Conservation (phyloP, 2,888 invertebrate genomes). For the Bellardia pandia region DNA sequence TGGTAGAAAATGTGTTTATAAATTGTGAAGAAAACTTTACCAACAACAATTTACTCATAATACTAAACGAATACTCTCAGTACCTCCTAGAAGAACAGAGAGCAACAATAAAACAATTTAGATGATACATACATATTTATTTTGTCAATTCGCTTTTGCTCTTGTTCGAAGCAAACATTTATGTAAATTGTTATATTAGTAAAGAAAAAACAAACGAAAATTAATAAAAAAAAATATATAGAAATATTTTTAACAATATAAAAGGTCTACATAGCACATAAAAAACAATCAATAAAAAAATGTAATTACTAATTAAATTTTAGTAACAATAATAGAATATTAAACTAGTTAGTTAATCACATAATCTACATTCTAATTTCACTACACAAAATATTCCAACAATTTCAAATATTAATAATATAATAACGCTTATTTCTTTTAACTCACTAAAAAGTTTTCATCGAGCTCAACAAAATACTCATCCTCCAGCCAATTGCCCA, state of each 20-base stretch:
- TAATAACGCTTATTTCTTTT: neutral
- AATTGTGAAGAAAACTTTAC: neutral
- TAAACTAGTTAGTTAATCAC: neutral
- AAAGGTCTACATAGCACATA: no score
- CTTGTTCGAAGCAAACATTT: constrained; percentile 2
- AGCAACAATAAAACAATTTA: neutral
- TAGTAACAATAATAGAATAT: neutral
- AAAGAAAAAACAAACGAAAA: neutral
- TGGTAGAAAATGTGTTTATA: neutral
- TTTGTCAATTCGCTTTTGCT: neutral
- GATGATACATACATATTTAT: neutral
- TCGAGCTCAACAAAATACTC: constrained; percentile 81
- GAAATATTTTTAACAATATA: no score
- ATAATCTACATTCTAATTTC: neutral
- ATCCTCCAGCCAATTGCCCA: constrained; percentile 81
- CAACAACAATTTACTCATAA: neutral
- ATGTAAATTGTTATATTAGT: neutral
- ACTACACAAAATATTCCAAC: neutral
- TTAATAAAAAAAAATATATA: no score
- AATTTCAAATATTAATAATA: no score
- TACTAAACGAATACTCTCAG: neutral
- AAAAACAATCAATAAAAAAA: no score
- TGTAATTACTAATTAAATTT: neutral
- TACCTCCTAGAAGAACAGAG: neutral
- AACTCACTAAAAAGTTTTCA: constrained; percentile 81